phyloP scores from a whole-genome alignment of 2,797 vertebrate genomes.

The Hydrocynus forskahlii region DNA sequence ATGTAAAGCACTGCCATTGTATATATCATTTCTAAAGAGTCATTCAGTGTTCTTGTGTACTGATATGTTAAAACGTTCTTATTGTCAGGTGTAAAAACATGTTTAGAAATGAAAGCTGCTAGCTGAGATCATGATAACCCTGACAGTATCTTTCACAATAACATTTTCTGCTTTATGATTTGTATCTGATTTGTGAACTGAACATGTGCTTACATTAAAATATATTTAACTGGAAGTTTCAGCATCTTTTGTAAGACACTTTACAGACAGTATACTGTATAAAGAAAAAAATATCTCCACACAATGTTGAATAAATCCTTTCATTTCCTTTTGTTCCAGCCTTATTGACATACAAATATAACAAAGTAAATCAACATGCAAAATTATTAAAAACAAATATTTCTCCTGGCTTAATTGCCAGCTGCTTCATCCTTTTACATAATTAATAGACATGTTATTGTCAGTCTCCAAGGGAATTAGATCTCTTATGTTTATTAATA shows the following conservation, averaged over 20 bases:
- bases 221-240: neutral
- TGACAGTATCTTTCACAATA: neutral
- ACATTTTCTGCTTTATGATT: neutral
- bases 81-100: neutral
- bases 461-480: conserved; percentile 68
- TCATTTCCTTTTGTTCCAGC: neutral
- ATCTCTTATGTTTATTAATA: conserved; percentile 74
- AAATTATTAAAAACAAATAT: conserved; percentile 24
- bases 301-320: neutral
- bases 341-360: neutral
- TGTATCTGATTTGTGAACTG: neutral
- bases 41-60: neutral
- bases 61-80: neutral
- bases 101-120: neutral
- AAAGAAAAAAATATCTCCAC: neutral
- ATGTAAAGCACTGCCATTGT: neutral
- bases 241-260: neutral
- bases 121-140: neutral
- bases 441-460: conserved; percentile 74
- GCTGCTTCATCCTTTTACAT: conserved; percentile 68
- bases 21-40: neutral
- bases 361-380: neutral
- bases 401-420: conserved; percentile 52
- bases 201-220: neutral
- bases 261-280: neutral